Evolutionary conservation across 2,888 invertebrate genomes (phyloP).

Genomic region (Spicauda simplicius): DNA sequence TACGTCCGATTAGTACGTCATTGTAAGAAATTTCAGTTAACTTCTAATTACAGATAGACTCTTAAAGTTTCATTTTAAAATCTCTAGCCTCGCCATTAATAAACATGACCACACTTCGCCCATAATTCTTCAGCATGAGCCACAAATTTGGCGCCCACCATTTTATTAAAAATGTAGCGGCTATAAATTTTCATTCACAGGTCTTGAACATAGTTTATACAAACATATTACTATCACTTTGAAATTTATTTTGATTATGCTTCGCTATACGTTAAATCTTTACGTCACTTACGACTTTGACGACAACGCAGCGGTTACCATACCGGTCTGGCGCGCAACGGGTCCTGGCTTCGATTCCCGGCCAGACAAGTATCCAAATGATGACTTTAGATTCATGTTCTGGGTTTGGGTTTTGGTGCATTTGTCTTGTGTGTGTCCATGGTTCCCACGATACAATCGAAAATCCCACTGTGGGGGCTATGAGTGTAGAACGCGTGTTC

Average conservation of each 20-base stretch:
- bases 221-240: constrained; percentile 14
- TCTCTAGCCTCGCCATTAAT: constrained; percentile 22
- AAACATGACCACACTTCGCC: constrained; percentile 33
- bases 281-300: too few relatives aligned
- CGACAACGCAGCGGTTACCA: too few relatives aligned
- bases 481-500: too few relatives aligned
- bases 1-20: not conserved
- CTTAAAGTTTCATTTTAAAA: constrained; percentile 11
- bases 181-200: constrained; percentile 31
- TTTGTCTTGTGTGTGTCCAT: too few relatives aligned
- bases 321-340: too few relatives aligned
- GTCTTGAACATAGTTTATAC: constrained; percentile 11
- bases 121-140: constrained; percentile 28
- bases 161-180: constrained; percentile 33
- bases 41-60: not conserved
- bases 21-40: not conserved
- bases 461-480: too few relatives aligned
- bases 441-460: too few relatives aligned
- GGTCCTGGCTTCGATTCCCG: too few relatives aligned
- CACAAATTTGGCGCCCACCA: constrained; percentile 30
- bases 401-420: too few relatives aligned
- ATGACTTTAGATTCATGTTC: too few relatives aligned
- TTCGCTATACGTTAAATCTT: too few relatives aligned
- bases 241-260: constrained; percentile 2
- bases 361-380: too few relatives aligned